Conservation (phyloP, 1,140 invertebrate genomes). For the Cyclargus thomasi region DNA sequence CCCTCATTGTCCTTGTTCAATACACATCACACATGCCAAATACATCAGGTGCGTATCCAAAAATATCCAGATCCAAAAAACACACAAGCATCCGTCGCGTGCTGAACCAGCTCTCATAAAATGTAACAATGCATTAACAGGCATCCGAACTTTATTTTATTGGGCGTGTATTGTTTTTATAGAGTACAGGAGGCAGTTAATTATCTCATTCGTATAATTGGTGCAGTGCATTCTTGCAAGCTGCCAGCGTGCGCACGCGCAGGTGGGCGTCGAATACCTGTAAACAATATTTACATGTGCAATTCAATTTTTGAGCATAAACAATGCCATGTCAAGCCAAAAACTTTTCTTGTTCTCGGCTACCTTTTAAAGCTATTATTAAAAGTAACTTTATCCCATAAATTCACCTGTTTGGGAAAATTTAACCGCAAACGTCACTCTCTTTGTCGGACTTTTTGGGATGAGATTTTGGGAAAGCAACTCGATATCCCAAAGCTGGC, state of each 20-base stretch:
- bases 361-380: background rate
- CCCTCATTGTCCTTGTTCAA: too few relatives aligned
- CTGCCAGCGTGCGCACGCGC: conserved; percentile 37
- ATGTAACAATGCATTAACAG: background rate
- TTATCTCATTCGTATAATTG: conserved; percentile 31
- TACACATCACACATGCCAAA: background rate
- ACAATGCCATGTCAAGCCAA: too few relatives aligned
- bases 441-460: background rate
- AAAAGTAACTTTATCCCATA: background rate
- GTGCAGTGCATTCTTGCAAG: conserved; percentile 31
- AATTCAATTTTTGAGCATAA: too few relatives aligned
- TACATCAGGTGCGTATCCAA: background rate
- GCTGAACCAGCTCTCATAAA: background rate
- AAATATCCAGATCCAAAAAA: background rate
- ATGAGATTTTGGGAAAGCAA: background rate
- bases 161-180: conserved; percentile 4
- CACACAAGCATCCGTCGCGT: background rate
- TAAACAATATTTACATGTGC: background rate
- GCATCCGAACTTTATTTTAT: background rate
- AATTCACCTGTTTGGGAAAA: background rate
- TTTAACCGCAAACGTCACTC: background rate
- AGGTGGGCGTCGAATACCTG: conserved; percentile 24
- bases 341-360: background rate
- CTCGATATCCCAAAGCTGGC: background rate
- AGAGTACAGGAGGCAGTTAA: conserved; percentile 19